These are phyloP conservation scores for Phortica okadai DNA, from an alignment of 2,888 invertebrate genomes.

Conservation along the genomic window DNA sequence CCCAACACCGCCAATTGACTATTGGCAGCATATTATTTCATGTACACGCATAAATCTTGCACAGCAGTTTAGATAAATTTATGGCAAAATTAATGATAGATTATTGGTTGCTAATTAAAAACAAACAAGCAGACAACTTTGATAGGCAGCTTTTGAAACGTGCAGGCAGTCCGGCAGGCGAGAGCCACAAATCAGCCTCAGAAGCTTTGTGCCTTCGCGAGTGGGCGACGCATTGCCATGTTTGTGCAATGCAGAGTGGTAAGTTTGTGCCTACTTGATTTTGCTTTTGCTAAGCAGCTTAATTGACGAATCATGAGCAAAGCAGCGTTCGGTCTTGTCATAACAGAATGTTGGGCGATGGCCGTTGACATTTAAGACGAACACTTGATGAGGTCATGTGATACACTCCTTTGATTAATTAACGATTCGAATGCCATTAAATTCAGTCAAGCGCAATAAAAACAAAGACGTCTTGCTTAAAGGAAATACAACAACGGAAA, in stretches of 20 bases:
- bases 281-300: too few relatives aligned
- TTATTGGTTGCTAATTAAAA: conserved; percentile 70
- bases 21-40: conserved; percentile 69
- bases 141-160: conserved; percentile 48
- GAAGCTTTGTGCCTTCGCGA: too few relatives aligned
- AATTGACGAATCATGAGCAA: too few relatives aligned
- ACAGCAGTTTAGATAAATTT: conserved; percentile 51
- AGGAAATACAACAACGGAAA: not conserved
- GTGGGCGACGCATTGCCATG: too few relatives aligned
- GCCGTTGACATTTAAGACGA: not conserved
- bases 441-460: conserved; percentile 66
- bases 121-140: conserved; percentile 66
- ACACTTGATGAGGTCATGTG: not conserved
- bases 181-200: not conserved
- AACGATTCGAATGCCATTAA: conserved; percentile 52
- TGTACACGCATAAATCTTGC: conserved; percentile 69
- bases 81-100: conserved; percentile 70
- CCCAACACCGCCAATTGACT: not conserved
- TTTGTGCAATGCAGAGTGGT: too few relatives aligned
- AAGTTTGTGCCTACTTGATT: too few relatives aligned
- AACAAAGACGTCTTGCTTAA: conserved; percentile 52
- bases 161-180: conserved; percentile 61
- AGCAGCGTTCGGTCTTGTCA: too few relatives aligned
- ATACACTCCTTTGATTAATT: conserved; percentile 57
- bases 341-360: too few relatives aligned